Evolutionary conservation across 2,797 vertebrate genomes (phyloP).

Genomic region (Melanotaenia parkinsoni): DNA sequence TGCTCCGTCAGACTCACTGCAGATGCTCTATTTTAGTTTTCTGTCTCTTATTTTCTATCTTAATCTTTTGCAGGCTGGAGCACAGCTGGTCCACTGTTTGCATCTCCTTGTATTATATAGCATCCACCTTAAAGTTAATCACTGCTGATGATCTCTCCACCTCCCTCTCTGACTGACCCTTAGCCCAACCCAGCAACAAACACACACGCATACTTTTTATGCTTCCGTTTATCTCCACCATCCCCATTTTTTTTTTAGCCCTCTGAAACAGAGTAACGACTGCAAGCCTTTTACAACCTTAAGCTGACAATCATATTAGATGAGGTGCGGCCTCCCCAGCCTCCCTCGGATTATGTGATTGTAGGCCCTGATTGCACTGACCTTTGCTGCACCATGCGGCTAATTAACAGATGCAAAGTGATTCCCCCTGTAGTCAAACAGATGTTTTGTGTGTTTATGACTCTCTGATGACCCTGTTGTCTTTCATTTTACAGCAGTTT

Average conservation of each 20-base stretch:
- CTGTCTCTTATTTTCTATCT: conserved; percentile 12
- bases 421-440: conserved; percentile 49
- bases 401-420: conserved; percentile 68
- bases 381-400: conserved; percentile 48
- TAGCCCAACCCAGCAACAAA: conserved; percentile 56
- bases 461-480: conserved; percentile 52
- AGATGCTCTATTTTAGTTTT: conserved; percentile 6
- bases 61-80: conserved; percentile 19
- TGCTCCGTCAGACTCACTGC: conserved; percentile 4
- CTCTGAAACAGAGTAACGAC: conserved; percentile 47
- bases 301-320: conserved; percentile 70
- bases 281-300: conserved; percentile 70
- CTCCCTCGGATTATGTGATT: conserved; percentile 43
- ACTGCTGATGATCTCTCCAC: conserved; percentile 31
- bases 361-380: conserved; percentile 62
- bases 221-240: conserved; percentile 66
- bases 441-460: conserved; percentile 66
- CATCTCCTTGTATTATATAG: conserved; percentile 66
- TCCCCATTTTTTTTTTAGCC: conserved; percentile 46
- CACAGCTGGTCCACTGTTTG: conserved; percentile 21
- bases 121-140: conserved; percentile 41
- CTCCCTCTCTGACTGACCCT: conserved; percentile 21
- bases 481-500: conserved; percentile 56
- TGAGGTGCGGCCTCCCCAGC: conserved; percentile 47
- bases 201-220: conserved; percentile 45